phyloP scores from a whole-genome alignment of 2,113 vertebrate species.

The Willisornis vidua region DNA sequence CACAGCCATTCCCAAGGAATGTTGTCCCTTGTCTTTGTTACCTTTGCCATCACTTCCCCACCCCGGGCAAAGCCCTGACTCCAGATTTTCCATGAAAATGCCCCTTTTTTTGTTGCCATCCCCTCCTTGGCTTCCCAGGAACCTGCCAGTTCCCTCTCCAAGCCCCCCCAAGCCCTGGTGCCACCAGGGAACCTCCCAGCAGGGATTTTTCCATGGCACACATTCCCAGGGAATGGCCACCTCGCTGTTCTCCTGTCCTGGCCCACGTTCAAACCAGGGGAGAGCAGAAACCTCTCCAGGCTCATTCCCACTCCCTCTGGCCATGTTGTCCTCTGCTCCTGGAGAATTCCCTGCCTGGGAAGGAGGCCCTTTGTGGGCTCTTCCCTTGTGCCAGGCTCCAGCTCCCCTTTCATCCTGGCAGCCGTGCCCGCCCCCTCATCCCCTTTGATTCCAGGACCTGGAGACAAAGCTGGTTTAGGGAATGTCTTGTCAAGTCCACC shows the following conservation, averaged over 20 bases:
- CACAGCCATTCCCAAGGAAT: not conserved
- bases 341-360: constrained; percentile 9
- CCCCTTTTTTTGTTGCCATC: not conserved
- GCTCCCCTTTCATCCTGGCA: constrained; percentile 29
- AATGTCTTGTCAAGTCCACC: constrained; percentile 34
- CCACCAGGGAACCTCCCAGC: not conserved
- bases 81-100: not conserved
- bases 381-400: constrained; percentile 12
- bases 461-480: not conserved
- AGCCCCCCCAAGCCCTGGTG: not conserved
- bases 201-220: accelerated
- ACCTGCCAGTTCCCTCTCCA: not conserved
- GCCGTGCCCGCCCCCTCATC: constrained; percentile 21
- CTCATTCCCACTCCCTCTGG: constrained; percentile 1
- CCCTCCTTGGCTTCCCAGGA: not conserved
- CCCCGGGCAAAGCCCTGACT: not conserved
- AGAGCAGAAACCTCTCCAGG: constrained; percentile 22
- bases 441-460: constrained; percentile 45
- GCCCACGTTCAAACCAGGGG: not conserved
- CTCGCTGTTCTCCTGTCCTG: not conserved
- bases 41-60: not conserved
- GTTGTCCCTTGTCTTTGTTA: not conserved
- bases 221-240: not conserved
- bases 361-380: constrained; percentile 38
- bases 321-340: not conserved